These are phyloP conservation scores for Lophotis ruficrista DNA, from an alignment of 2,113 vertebrate species.

Conservation along the genomic window DNA sequence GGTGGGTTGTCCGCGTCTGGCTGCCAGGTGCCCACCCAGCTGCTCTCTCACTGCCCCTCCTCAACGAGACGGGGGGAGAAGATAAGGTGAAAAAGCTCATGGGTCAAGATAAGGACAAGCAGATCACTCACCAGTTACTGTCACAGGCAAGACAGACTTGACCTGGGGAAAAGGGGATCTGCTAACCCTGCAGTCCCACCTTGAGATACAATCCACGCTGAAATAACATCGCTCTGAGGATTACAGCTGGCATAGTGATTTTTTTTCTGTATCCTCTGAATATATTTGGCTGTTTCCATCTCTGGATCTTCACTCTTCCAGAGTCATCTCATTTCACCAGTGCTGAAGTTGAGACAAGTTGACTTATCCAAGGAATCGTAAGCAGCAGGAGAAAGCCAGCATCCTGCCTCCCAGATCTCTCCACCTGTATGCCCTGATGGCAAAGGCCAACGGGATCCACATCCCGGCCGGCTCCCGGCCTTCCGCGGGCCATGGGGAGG, in stretches of 20 bases:
- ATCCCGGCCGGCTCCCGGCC: background rate
- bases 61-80: background rate
- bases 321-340: background rate
- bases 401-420: background rate
- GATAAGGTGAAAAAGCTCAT: background rate
- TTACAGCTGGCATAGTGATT: background rate
- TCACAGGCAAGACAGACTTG: background rate
- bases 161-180: background rate
- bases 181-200: background rate
- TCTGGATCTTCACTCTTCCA: background rate
- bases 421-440: background rate
- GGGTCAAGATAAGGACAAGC: background rate
- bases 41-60: background rate
- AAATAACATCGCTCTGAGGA: background rate
- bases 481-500: fast-evolving
- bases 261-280: background rate
- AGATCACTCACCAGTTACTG: background rate
- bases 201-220: background rate
- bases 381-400: background rate
- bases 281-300: background rate
- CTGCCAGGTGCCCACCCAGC: background rate
- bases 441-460: background rate
- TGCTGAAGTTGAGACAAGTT: background rate
- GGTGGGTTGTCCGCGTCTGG: background rate
- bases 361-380: background rate